Base-by-base conservation (phyloP, 2,113 vertebrate species). In the Craseonycteris thonglongyai region DNA sequence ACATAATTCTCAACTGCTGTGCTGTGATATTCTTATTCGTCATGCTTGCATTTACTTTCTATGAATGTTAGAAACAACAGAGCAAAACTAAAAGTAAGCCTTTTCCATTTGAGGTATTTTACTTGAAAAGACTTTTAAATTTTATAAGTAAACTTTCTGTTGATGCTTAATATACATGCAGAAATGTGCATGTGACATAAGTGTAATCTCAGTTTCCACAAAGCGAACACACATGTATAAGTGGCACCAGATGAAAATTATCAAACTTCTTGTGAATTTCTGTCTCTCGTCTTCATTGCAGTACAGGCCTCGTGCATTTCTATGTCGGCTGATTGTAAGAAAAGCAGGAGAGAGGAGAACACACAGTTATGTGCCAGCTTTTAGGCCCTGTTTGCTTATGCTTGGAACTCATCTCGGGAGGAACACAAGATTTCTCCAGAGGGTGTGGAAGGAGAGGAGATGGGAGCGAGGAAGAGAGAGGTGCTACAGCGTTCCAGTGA, bases 81-180 rank as follows among this genome's bases (percentile, higher is more conserved):
- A 66, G 16, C 15, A 84, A 88, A 95, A 84, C 28, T 88, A 86
- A 97, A 95, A 47, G 81, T 19, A 92, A 65, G 90, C 35, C 65
- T 69, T 61, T 71, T 81, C 61, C 40, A 71, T 68, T 26, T 49
- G 19, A 42, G 15, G 5, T 59, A 3, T 65, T 96, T 95, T 83
- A 82, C 40, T 94, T 86, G 58, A 94, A 90, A 94, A 90, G 96
- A 42, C 2, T 89, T 35, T 26, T 35, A n/a, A 35, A 12, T 72
- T 94, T 93, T 49, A 79, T 42, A 91, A 63, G 51, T 75, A 69
- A 84, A 61, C 14, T 91, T 90, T 87, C 40, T 51, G 15, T 19
- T 89, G 30, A 94, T 38, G 5, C 71, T 66, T 88, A 75, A 65
- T 12, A 42, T 40, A 16, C 6, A 13, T 66, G 38, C 30, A 84